Percentiles rank a stretch among this genome's conserved stretches.
These are phyloP conservation scores for Drosophila teissieri DNA, from an alignment of 1,140 invertebrate species.

Conservation along the genomic window DNA sequence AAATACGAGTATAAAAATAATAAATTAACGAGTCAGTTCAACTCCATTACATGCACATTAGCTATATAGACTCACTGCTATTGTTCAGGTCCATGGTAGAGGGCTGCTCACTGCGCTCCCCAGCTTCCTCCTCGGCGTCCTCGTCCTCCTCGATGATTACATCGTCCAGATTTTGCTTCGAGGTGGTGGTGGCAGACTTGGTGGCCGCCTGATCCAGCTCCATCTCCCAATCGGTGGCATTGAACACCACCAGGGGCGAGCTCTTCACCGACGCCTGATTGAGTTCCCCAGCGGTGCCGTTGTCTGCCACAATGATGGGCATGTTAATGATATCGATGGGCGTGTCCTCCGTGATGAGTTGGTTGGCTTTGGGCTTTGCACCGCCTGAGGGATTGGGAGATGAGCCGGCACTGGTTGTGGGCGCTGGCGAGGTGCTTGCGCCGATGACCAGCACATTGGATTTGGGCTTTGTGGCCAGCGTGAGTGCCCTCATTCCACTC, in stretches of 20 bases:
- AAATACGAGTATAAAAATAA: too few species aligned
- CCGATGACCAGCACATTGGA: constrained; percentile 71
- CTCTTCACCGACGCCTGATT: constrained; percentile 35
- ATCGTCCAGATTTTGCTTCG: constrained; percentile 63
- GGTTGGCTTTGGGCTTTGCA: constrained; percentile 56
- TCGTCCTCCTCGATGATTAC: constrained; percentile 72
- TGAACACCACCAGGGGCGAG: constrained; percentile 66
- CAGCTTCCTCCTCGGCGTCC: constrained; percentile 22
- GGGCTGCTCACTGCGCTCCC: constrained; percentile 13
- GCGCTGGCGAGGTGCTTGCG: constrained; percentile 30
- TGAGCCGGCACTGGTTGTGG: constrained; percentile 8
- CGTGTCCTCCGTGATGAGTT: constrained; percentile 86
- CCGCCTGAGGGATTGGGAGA: constrained; percentile 6
- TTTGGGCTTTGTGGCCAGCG: constrained; percentile 62
- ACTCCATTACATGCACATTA: background rate
- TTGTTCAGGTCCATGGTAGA: constrained; percentile 54
- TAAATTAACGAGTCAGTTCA: too few species aligned
- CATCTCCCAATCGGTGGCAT: constrained; percentile 87
- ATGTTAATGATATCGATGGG: constrained; percentile 85
- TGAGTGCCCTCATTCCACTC: constrained; percentile 64
- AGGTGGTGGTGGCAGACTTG: constrained; percentile 68
- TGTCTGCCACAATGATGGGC: constrained; percentile 81
- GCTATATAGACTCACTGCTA: constrained; percentile 44
- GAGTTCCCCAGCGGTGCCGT: constrained; percentile 39
- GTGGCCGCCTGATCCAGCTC: constrained; percentile 86